Evolutionary conservation across 2,113 vertebrate genomes (phyloP).

Genomic region (Arvicanthis niloticus): DNA sequence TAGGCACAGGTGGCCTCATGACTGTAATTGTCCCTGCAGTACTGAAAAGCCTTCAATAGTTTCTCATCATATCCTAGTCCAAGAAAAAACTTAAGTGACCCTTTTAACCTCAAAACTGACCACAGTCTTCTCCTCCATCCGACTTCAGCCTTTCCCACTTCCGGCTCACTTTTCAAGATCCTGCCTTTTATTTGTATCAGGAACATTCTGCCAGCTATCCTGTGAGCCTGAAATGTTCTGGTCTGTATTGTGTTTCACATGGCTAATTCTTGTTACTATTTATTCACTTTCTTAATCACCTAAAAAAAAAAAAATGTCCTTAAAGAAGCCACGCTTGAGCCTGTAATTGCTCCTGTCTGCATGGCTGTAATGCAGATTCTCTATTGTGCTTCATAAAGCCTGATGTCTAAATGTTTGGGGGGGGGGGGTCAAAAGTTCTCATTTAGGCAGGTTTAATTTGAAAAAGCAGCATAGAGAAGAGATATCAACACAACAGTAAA

Average conservation of each 20-base stretch:
- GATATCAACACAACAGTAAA: not conserved
- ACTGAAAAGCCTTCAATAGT: not conserved
- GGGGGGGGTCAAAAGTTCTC: not conserved
- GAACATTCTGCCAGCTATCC: not conserved
- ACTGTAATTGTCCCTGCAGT: constrained; percentile 3
- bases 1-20: not conserved
- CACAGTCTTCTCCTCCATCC: not conserved
- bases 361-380: not conserved
- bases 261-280: constrained; percentile 31
- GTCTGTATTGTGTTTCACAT: constrained; percentile 41
- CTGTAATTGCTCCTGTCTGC: not conserved
- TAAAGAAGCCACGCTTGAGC: not conserved
- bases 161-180: not conserved
- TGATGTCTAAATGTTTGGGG: constrained; percentile 1
- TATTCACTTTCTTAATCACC: constrained; percentile 7
- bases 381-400: not conserved
- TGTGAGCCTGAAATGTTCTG: constrained; percentile 38
- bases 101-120: not conserved
- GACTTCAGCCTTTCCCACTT: not conserved
- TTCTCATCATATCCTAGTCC: not conserved
- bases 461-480: not conserved
- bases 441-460: constrained; percentile 46
- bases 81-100: not conserved
- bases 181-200: not conserved
- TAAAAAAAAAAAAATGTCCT: not conserved